phyloP scores from a whole-genome alignment of 2,797 vertebrate species.

The Todus mexicanus region DNA sequence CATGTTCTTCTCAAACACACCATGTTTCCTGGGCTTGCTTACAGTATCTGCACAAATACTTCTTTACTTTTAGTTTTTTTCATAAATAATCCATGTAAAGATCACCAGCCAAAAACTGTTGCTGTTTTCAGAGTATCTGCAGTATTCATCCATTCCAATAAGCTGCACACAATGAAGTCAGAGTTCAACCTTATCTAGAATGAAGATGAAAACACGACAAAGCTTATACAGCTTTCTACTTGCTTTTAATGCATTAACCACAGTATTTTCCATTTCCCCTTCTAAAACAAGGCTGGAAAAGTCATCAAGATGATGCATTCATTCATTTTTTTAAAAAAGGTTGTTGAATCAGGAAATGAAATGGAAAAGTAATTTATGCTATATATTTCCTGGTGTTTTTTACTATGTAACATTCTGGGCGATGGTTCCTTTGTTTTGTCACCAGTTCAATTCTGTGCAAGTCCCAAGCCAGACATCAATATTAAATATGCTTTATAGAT shows the following conservation, averaged over 20 bases:
- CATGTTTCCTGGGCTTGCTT: not conserved
- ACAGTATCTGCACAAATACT: not conserved
- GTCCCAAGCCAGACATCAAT: not conserved
- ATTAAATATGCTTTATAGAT: not conserved
- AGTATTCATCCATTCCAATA: not conserved
- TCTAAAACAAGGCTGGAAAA: constrained; percentile 71
- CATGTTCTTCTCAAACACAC: not conserved
- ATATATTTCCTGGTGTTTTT: constrained; percentile 22
- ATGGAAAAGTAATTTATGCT: constrained; percentile 73
- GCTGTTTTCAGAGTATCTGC: not conserved
- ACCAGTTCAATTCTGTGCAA: not conserved
- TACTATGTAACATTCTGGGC: not conserved
- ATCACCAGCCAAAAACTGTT: not conserved
- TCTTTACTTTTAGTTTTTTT: not conserved
- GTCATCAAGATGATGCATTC: constrained; percentile 65
- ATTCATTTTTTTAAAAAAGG: constrained; percentile 69
- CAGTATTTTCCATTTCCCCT: constrained; percentile 70
- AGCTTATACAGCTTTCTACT: constrained; percentile 13
- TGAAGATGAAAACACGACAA: constrained; percentile 45
- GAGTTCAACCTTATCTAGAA: constrained; percentile 11
- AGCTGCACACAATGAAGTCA: constrained; percentile 3
- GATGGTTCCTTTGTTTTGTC: constrained; percentile 23
- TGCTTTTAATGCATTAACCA: constrained; percentile 36
- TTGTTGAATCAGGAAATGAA: constrained; percentile 64
- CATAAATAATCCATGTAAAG: not conserved